Percentiles rank a stretch among this genome's conserved stretches.
Evolutionary conservation across 1,140 invertebrate species (phyloP).

Genomic region (Drosophila truncata): DNA sequence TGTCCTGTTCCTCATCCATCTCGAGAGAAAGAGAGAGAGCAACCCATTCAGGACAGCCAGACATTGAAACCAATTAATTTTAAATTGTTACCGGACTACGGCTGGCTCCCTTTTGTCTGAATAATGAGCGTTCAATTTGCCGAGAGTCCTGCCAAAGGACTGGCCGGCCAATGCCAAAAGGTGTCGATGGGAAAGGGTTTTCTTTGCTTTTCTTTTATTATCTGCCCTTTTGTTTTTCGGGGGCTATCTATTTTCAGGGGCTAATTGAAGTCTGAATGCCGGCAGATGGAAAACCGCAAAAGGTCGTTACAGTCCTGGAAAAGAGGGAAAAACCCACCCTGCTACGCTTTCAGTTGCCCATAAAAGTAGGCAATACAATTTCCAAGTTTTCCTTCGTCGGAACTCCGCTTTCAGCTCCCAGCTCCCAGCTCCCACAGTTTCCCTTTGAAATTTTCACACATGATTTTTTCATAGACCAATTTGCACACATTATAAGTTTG

Average conservation of each 20-base stretch:
- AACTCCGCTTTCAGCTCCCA: constrained; percentile 4
- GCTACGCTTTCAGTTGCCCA: constrained; percentile 23
- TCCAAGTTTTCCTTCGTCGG: constrained; percentile 33
- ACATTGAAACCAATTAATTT: constrained; percentile 83
- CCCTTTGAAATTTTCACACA: constrained; percentile 69
- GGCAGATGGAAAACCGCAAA: constrained; percentile 42
- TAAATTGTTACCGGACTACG: constrained; percentile 68
- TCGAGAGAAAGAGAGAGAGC: too few species aligned
- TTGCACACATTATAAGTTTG: constrained; percentile 80
- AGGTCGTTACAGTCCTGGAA: constrained; percentile 25
- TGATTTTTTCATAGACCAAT: constrained; percentile 79
- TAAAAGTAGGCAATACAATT: constrained; percentile 54
- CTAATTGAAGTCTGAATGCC: constrained; percentile 58
- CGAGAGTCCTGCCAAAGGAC: constrained; percentile 7
- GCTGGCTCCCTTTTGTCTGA: constrained; percentile 39
- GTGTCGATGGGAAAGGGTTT: constrained; percentile 67
- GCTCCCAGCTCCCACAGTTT: constrained; percentile 14
- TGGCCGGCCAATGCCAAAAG: constrained; percentile 42
- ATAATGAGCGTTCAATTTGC: constrained; percentile 59
- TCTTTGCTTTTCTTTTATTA: constrained; percentile 19
- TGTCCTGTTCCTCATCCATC: constrained; percentile 23
- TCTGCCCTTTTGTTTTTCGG: constrained; percentile 22
- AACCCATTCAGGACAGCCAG: constrained; percentile 47
- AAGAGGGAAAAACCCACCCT: background rate
- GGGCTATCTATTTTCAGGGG: constrained; percentile 56